phyloP scores from a whole-genome alignment of 2,888 invertebrate species.

The Polyommatus iphigenia region DNA sequence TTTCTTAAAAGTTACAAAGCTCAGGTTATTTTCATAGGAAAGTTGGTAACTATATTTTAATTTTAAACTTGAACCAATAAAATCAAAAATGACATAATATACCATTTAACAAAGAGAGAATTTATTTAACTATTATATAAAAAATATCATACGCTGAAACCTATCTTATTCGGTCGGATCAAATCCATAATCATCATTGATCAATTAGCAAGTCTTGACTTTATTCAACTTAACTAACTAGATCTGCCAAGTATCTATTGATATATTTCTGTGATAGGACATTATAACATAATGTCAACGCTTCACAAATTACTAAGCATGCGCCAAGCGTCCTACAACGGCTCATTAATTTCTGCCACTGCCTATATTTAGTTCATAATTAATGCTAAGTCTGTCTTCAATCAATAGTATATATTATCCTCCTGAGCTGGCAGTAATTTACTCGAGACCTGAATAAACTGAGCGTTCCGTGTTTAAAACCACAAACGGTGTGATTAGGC shows the following conservation, averaged over 20 bases:
- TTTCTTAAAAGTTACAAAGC: not conserved
- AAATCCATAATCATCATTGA: no score
- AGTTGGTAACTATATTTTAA: not conserved
- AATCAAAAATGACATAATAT: not conserved
- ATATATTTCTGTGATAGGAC: no score
- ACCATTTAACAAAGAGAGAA: no score
- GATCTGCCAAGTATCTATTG: no score
- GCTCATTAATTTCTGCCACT: slow-evolving; percentile 7
- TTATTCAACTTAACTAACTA: no score
- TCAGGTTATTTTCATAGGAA: not conserved
- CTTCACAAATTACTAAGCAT: not conserved
- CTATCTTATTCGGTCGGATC: no score
- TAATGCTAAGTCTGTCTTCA: not conserved
- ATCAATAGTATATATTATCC: slow-evolving; percentile 4
- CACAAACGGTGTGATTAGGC: slow-evolving; percentile 17
- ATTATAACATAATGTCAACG: not conserved
- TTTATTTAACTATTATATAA: no score
- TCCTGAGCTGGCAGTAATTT: not conserved
- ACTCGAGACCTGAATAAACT: slow-evolving; percentile 13
- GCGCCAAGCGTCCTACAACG: not conserved
- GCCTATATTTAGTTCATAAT: slow-evolving; percentile 4
- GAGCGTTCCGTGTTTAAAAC: not conserved
- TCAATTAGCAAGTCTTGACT: no score
- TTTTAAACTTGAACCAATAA: not conserved
- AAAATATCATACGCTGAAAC: no score